Conservation (phyloP, 2,797 vertebrate species). For the Parotocinclus haroldoi region DNA sequence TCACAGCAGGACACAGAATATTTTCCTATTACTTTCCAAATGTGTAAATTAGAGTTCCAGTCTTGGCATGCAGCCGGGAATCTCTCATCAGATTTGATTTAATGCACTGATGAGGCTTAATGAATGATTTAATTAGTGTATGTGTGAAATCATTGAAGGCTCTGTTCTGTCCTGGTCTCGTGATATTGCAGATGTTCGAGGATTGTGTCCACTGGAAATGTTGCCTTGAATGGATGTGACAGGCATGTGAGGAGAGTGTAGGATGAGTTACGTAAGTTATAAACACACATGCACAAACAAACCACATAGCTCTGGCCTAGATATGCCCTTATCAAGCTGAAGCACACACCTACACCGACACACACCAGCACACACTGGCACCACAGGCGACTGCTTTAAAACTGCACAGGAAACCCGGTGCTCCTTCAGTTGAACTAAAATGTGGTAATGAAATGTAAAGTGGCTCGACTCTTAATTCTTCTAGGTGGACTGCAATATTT, state of each 20-base stretch:
- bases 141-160: constrained; percentile 4
- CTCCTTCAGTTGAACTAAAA: too few relatives aligned
- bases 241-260: neutral
- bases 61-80: constrained; percentile 23
- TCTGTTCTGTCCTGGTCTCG: constrained; percentile 11
- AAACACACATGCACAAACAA: neutral
- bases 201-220: constrained; percentile 4
- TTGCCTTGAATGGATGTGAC: constrained; percentile 13
- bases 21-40: constrained; percentile 26
- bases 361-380: too few relatives aligned
- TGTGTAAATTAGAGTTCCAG: constrained; percentile 36
- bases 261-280: neutral
- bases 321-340: too few relatives aligned
- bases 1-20: constrained; percentile 7
- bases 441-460: too few relatives aligned
- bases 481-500: too few relatives aligned
- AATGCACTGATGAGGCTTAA: constrained; percentile 41
- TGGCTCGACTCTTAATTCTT: too few relatives aligned
- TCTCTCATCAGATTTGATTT: constrained; percentile 40
- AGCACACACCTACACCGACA: too few relatives aligned
- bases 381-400: too few relatives aligned
- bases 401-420: too few relatives aligned
- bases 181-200: constrained; percentile 18
- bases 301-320: too few relatives aligned
- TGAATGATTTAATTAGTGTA: constrained; percentile 38